Percentiles rank a stretch among this genome's conserved stretches.
Conservation (phyloP, 2,888 invertebrate genomes). For the Drosophila mayaguana region DNA sequence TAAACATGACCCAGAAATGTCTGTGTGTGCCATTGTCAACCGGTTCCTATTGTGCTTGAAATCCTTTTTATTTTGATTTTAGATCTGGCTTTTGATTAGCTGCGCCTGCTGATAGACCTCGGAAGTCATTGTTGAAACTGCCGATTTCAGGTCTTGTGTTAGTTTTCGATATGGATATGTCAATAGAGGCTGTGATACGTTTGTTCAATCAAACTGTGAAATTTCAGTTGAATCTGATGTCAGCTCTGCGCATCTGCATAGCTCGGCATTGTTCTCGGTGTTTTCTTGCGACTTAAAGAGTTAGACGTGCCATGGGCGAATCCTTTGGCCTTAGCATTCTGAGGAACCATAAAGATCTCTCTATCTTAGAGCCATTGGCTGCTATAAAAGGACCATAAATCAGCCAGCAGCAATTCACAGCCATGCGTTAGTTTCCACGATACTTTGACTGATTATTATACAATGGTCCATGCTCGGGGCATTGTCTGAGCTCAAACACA, state of each 20-base stretch:
- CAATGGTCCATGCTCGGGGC: constrained; percentile 38
- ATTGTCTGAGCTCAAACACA: constrained; percentile 37
- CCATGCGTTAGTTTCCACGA: constrained; percentile 56
- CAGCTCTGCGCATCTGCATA: constrained; percentile 56
- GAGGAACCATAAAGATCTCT: constrained; percentile 35
- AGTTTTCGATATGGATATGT: constrained; percentile 51
- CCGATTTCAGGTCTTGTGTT: constrained; percentile 24
- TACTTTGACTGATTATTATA: constrained; percentile 50
- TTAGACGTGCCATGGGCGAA: constrained; percentile 48
- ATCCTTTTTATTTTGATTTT: constrained; percentile 37
- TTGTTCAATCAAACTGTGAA: constrained; percentile 49
- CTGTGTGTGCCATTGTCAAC: constrained; percentile 38
- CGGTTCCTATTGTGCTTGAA: constrained; percentile 24
- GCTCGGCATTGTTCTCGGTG: constrained; percentile 27
- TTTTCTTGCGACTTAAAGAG: constrained; percentile 38
- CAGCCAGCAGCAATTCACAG: constrained; percentile 59
- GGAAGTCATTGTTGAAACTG: constrained; percentile 15
- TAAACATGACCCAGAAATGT: constrained; percentile 65
- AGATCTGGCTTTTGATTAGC: constrained; percentile 53
- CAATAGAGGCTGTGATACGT: constrained; percentile 38
- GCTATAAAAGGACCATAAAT: constrained; percentile 63
- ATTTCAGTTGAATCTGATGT: constrained; percentile 19
- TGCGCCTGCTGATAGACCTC: constrained; percentile 19
- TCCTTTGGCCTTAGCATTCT: constrained; percentile 52
- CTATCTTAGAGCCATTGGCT: constrained; percentile 30